Conservation (phyloP, 2,888 invertebrate species). For the Rhagophthalmus giganteus region DNA sequence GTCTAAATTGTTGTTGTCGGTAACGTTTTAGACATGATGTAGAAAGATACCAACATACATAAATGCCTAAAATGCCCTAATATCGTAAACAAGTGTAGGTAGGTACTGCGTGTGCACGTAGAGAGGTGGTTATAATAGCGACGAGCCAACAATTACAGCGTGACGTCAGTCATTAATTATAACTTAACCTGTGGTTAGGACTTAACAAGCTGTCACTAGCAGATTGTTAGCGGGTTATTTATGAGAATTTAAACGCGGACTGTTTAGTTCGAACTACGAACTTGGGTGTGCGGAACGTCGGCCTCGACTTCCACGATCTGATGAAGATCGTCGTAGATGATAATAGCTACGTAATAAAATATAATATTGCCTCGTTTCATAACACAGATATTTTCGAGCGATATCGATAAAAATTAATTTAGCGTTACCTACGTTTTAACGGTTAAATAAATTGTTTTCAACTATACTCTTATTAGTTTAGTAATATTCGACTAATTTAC, state of each 20-base stretch:
- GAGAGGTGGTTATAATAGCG: slow-evolving; percentile 46
- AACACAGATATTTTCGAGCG: slow-evolving; percentile 11
- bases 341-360: slow-evolving; percentile 3
- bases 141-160: slow-evolving; percentile 57
- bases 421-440: neutral
- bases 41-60: slow-evolving; percentile 37
- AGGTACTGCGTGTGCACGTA: too few relatives aligned
- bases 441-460: neutral
- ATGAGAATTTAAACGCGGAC: slow-evolving; percentile 58
- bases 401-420: slow-evolving; percentile 17
- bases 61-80: slow-evolving; percentile 52
- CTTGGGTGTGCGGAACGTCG: slow-evolving; percentile 29
- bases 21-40: too few relatives aligned
- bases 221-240: slow-evolving; percentile 59
- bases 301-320: slow-evolving; percentile 2
- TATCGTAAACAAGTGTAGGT: slow-evolving; percentile 53
- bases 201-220: slow-evolving; percentile 59
- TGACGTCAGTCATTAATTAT: slow-evolving; percentile 59
- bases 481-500: too few relatives aligned
- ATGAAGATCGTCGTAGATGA: slow-evolving; percentile 5
- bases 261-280: slow-evolving; percentile 40
- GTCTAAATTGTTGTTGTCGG: too few relatives aligned
- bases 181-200: slow-evolving; percentile 60
- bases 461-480: neutral
- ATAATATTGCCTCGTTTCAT: slow-evolving; percentile 14